Evolutionary conservation across 1,140 invertebrate species (phyloP).

Genomic region (Eulimnadia texana): DNA sequence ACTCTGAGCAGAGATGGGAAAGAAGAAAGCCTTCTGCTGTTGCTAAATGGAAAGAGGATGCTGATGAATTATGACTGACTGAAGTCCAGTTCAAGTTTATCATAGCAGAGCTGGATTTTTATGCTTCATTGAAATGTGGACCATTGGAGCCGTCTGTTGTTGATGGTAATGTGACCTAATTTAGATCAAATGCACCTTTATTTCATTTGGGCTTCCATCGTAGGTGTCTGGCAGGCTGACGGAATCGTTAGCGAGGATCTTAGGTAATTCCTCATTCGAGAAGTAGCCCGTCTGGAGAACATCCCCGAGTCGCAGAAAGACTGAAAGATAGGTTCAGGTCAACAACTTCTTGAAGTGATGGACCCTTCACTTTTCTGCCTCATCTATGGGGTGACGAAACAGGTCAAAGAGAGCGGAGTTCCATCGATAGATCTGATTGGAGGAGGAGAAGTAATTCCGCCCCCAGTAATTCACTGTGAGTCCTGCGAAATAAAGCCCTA

Average conservation of each 20-base stretch:
- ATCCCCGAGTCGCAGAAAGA: not conserved
- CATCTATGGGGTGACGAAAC: not conserved
- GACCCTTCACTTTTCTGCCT: slow-evolving; percentile 16
- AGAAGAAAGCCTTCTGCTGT: not conserved
- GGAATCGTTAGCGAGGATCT: not conserved
- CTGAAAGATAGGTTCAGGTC: not conserved
- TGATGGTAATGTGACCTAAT: not conserved
- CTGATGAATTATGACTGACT: not conserved
- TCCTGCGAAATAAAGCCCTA: no score
- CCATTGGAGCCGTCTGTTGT: not conserved
- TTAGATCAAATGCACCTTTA: not conserved
- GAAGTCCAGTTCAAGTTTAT: not conserved
- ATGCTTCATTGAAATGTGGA: not conserved
- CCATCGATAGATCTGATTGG: not conserved
- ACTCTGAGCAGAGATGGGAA: not conserved
- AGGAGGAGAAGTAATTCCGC: not conserved
- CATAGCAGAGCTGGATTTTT: not conserved
- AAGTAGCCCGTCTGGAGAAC: not conserved
- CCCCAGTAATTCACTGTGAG: no score
- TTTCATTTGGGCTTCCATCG: no score
- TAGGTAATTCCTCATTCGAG: not conserved
- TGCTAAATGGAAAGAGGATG: not conserved
- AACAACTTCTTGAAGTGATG: slow-evolving; percentile 12
- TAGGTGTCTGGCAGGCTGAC: not conserved
- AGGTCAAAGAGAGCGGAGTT: not conserved